Percentiles rank a stretch among this genome's conserved stretches.
Evolutionary conservation across 2,888 invertebrate genomes (phyloP).

Genomic region (Anodontia alba): DNA sequence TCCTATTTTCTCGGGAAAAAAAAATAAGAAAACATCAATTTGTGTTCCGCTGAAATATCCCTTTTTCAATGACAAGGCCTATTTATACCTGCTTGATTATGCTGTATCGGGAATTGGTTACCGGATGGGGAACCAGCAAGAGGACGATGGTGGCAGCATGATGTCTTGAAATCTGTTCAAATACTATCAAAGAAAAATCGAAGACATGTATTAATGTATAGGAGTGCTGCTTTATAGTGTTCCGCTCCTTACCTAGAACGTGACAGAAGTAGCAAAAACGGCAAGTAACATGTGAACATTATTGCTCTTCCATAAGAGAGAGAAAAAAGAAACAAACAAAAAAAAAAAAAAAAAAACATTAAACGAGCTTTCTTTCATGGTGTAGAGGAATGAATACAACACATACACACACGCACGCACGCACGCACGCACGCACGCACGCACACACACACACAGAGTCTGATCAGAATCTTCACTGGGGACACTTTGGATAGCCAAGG

Average conservation of each 20-base stretch:
- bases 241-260: no score
- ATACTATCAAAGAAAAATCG: conserved; percentile 7
- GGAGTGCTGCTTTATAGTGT: neutral
- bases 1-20: no score
- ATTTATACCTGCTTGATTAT: neutral
- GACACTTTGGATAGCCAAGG: no score
- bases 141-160: neutral
- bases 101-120: neutral
- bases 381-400: no score
- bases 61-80: neutral
- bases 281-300: neutral
- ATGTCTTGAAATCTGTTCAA: neutral
- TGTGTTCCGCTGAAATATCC: neutral
- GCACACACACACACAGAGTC: no score
- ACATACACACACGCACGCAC: no score
- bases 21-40: neutral
- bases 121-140: neutral
- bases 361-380: no score
- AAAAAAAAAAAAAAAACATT: no score
- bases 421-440: no score
- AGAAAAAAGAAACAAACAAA: no score
- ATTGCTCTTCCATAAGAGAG: neutral
- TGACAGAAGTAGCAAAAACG: neutral
- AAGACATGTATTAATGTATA: neutral
- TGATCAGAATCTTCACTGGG: no score